Evolutionary conservation across 2,113 vertebrate species (phyloP), one percentile per base, ranked within the genome.

Genomic region (Oreochromis aureus): DNA sequence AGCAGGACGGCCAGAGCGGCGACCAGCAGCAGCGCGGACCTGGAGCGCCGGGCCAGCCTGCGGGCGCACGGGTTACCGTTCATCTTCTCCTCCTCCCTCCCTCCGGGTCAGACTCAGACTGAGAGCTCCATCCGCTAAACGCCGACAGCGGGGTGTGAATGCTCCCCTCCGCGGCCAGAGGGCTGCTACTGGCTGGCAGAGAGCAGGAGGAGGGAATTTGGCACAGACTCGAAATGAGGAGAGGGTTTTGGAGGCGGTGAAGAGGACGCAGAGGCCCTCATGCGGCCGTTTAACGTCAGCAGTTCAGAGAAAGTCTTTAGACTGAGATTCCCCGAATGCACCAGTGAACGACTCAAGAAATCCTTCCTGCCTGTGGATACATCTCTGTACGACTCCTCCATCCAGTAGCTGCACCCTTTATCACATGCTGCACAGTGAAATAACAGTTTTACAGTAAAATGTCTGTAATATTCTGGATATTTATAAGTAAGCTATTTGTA

Each of bases 1-100:
- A 99, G 97, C 96, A 99, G 96, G 80, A 98, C 97, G 22, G 96
- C 97, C 92, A 98, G 96, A 53, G 97, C 98, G 54, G 97, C 97
- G 61, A 98, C 94, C 85, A 98, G 95, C 86, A 98, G 95, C 86
- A 98, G 95, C 84, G 97, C 98, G 82, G 98, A 98, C 90, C 94
- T 96, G 92, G 97, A 98, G 93, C 97, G 97, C 90, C 98, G 97
- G 91, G 97, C 97, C 97, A 97, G 96, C 94, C 97, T 97, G 92
- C 97, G 98, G 94, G 96, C 97, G 91, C 98, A 98, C 95, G 96
- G 96, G 94, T 92, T 94, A 91, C 96, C 92, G 93, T 95, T 96
- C 97, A 98, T 98, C 95, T 93, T 93, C 78, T 89, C 84, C 81
- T 83, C 89, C 89, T 83, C 86, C 71, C 87, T 85, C 87, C 83